Evolutionary conservation across 2,888 invertebrate species (phyloP), one percentile per base, ranked within the genome.

Genomic region (Cancer borealis): DNA sequence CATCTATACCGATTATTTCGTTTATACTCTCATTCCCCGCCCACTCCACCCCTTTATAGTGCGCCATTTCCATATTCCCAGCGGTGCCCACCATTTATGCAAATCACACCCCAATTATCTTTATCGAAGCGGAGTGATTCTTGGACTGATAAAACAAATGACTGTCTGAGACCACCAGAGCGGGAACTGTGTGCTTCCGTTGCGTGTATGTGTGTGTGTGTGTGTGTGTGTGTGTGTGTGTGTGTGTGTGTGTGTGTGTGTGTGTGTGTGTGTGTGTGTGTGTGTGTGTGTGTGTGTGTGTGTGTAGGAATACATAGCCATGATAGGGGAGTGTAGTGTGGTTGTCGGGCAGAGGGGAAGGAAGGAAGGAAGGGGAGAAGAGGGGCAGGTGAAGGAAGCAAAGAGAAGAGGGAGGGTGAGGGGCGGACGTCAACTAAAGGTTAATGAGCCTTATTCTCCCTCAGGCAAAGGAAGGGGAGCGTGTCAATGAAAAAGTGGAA

Each of bases 51-150:
- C 79, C 5, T 79, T 79, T 79, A 79, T 79, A 79, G 79, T 14
- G 26, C 79, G 79, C 30, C 79, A 79, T 79, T 79, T 79, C 79
- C 79, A 79, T 79, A 79, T 30, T 79, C 79, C 79, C 79, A 79
- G 79, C 79, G 79, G 26, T 21, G 79, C 79, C 79, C 79, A 30
- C 79, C 30, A 79, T 21, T 79, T 79, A 79, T 79, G 79, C 79
- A 79, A 79, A 79, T 79, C 26, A 12, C 10, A 26, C 79, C 30
- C 79, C 79, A 79, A 79, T 79, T 79, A 79, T 30, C 30, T 79
- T 26, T 79, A 79, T 79, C 79, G 79, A 30, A 30, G 26, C 30
- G 79, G 79, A 79, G 79, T 79, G 79, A 79, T 79, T 79, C 79
- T 30, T 30, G 26, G 30, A 26, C 79, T 79, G 79, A 79, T 79